Evolutionary conservation across 2,113 vertebrate genomes (phyloP).

Genomic region (Corydoras sp.): DNA sequence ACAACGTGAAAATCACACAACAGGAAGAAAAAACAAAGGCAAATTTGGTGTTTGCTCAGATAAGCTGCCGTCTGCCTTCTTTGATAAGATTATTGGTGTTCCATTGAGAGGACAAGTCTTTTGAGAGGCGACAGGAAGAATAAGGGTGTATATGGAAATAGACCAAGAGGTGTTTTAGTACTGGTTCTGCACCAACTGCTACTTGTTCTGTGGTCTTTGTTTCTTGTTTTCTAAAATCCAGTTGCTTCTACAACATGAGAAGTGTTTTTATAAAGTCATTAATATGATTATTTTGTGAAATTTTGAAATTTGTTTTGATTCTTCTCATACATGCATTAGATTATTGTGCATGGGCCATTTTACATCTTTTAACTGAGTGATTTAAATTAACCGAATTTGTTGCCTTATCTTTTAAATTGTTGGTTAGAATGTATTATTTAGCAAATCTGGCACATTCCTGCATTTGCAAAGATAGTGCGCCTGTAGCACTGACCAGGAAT

Average conservation of each 20-base stretch:
- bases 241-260: not conserved
- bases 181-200: not conserved
- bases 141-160: slow-evolving; percentile 8
- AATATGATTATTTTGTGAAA: not conserved
- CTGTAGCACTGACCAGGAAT: slow-evolving; percentile 10
- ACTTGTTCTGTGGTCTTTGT: slow-evolving; percentile 10
- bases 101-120: slow-evolving; percentile 29
- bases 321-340: not conserved
- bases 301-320: not conserved
- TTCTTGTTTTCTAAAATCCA: not conserved
- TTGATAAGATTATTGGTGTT: slow-evolving; percentile 40
- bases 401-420: slow-evolving; percentile 9
- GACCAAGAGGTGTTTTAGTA: not conserved
- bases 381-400: not conserved
- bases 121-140: slow-evolving; percentile 34
- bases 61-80: slow-evolving; percentile 42
- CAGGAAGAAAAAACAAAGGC: slow-evolving; percentile 41
- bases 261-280: not conserved
- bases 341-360: not conserved
- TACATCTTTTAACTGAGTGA: not conserved
- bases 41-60: slow-evolving; percentile 37
- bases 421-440: not conserved
- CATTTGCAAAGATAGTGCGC: slow-evolving; percentile 14
- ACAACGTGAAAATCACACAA: slow-evolving; percentile 31
- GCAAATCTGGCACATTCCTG: slow-evolving; percentile 3